These are phyloP conservation scores for Phyllotreta cruciferae DNA, from an alignment of 2,888 invertebrate genomes.

Conservation along the genomic window DNA sequence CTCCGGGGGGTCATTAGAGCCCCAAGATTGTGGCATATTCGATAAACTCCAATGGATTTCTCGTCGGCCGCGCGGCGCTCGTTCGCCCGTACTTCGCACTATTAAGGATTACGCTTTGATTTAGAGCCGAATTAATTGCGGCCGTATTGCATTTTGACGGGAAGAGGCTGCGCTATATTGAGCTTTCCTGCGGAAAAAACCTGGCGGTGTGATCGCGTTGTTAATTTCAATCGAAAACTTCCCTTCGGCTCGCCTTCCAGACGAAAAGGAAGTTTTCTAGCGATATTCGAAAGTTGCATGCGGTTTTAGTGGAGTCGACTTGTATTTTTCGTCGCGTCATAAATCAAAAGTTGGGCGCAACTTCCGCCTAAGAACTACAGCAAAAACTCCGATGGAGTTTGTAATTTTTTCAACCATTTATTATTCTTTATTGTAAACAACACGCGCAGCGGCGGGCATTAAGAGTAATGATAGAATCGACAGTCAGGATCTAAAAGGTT, in stretches of 20 bases:
- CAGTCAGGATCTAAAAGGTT: too few species aligned
- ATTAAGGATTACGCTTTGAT: constrained; percentile 46
- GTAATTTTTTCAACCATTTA: too few species aligned
- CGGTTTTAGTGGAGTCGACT: constrained; percentile 1
- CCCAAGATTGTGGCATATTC: constrained; percentile 46
- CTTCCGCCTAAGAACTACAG: neutral
- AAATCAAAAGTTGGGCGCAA: constrained; percentile 3
- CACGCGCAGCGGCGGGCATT: too few species aligned
- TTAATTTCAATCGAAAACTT: neutral
- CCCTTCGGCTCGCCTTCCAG: neutral
- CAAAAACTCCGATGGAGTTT: neutral
- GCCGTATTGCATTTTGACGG: constrained; percentile 25
- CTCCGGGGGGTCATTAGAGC: constrained; percentile 53
- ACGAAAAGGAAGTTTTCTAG: neutral
- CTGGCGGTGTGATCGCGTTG: neutral
- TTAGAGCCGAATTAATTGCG: constrained; percentile 34
- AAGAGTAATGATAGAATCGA: too few species aligned
- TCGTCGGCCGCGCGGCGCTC: constrained; percentile 37
- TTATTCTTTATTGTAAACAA: too few species aligned
- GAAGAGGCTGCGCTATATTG: neutral
- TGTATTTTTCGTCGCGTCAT: neutral
- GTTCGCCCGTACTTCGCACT: constrained; percentile 32
- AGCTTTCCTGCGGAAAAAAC: neutral
- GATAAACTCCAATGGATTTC: constrained; percentile 38
- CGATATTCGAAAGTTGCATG: neutral